Evolutionary conservation across 2,113 vertebrate species (phyloP).

Genomic region (Sapajus apella): DNA sequence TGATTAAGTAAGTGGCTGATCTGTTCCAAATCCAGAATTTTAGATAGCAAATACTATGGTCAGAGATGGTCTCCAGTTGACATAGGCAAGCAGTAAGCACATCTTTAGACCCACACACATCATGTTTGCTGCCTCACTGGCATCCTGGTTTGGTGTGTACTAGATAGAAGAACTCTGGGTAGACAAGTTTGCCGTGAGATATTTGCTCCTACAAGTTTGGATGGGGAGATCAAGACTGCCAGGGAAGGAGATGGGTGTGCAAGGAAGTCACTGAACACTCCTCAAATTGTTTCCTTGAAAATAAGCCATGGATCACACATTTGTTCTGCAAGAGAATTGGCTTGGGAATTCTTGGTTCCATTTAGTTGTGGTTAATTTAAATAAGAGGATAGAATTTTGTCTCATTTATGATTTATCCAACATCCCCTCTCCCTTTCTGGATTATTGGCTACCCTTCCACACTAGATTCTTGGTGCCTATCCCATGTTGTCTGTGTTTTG

Average conservation of each 20-base stretch:
- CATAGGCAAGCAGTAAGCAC: neutral
- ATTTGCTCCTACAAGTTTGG: neutral
- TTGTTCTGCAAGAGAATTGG: neutral
- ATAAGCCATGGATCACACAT: neutral
- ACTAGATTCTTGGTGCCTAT: neutral
- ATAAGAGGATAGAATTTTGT: neutral
- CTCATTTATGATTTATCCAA: neutral
- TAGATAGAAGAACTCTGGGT: neutral
- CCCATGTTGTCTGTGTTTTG: neutral
- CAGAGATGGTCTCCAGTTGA: slow-evolving; percentile 38
- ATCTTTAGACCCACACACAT: rapidly evolving
- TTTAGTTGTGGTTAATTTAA: neutral
- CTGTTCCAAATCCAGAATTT: slow-evolving; percentile 27
- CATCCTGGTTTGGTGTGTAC: neutral
- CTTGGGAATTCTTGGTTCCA: neutral
- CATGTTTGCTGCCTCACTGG: neutral
- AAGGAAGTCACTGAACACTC: neutral
- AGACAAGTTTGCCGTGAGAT: neutral
- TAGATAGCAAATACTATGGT: neutral
- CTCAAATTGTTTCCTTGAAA: neutral
- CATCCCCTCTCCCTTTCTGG: neutral
- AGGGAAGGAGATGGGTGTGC: neutral
- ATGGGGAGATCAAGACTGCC: neutral
- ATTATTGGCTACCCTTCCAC: neutral
- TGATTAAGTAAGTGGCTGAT: slow-evolving; percentile 67